Base-by-base conservation (phyloP, 2,113 vertebrate species). In the Carettochelys insculpta region DNA sequence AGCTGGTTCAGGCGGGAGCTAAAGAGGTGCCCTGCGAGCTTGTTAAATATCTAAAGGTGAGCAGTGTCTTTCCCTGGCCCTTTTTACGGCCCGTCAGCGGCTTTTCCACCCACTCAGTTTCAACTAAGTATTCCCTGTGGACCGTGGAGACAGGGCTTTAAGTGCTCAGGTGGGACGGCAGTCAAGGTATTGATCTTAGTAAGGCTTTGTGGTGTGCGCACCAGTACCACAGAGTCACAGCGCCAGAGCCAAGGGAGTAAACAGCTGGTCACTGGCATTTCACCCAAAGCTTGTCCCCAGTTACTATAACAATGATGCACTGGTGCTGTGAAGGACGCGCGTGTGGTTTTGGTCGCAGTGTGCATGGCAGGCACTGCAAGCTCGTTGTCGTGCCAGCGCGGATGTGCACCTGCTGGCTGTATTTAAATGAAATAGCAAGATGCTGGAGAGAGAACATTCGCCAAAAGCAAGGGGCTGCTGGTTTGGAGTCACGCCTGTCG, bases 1-100 rank as follows among this genome's bases (percentile, higher is more conserved):
- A 99, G 95, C 95, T 98, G 94, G 98, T 98, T 95, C 98, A 97
- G 91, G 97, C 97, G 0, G 98, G 98, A 41, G 97, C 98, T 2
- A 98, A 98, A 89, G 98, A 98, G 65, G 98, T 97, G 94, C 97
- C 97, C 38, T 98, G 98, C 75, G 99, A 99, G 48, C 99, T 99
- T 11, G 95, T 99, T 89, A 99, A 99, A 97, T 99, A 98, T 97
- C 97, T 99, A 52, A 99, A 99, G 99, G 99, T 99, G 95, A 97
- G 87, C 77, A 56, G 43, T 53, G 84, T 58, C 80, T 96, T 91
- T 91, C 4, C 0, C 77, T 14, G 52, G 92, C 90, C 85, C 87
- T 90, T 1, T 80, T 58, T 54, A 43, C 9, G 19, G 85, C 58
- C 73, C 82, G 24, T 45, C 53, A 41, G 38, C 48, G 58, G 54